A percentile compares a stretch with the other conserved stretches of the same genome.
Conservation (phyloP, 2,888 invertebrate species). For the Cosmia pyralina region DNA sequence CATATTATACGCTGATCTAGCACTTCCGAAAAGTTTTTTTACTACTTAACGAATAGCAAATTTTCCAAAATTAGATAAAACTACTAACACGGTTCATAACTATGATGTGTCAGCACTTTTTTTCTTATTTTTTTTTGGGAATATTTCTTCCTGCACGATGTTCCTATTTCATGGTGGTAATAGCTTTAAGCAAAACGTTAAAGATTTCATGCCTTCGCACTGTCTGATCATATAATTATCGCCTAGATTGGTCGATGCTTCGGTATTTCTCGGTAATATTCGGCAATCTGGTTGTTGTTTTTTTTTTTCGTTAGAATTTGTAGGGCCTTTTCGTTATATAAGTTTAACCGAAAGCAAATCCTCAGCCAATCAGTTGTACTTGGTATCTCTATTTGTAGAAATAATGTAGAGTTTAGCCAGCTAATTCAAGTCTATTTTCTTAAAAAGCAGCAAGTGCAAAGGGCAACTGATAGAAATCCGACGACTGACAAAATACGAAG, state of each 20-base stretch:
- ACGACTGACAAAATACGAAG: no score
- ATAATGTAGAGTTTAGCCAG: no score
- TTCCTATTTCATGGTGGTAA: slow-evolving; percentile 72
- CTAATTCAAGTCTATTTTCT: no score
- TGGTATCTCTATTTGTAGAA: no score
- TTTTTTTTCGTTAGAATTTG: slow-evolving; percentile 3
- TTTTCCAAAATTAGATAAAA: slow-evolving; percentile 63
- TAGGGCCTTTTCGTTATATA: slow-evolving; percentile 54
- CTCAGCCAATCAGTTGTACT: no score
- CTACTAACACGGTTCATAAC: slow-evolving; percentile 49
- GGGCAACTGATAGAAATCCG: no score
- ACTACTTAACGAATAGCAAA: slow-evolving; percentile 41
- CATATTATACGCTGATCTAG: slow-evolving; percentile 60
- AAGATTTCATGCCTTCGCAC: slow-evolving; percentile 71
- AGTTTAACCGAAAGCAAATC: background rate
- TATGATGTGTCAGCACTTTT: slow-evolving; percentile 64
- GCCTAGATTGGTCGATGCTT: slow-evolving; percentile 57
- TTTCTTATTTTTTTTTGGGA: slow-evolving; percentile 45
- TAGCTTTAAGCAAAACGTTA: slow-evolving; percentile 64
- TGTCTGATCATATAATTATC: slow-evolving; percentile 71
- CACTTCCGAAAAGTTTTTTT: slow-evolving; percentile 27
- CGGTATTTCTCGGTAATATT: slow-evolving; percentile 43
- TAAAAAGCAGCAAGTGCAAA: no score
- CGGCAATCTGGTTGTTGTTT: slow-evolving; percentile 15
- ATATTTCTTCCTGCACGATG: slow-evolving; percentile 67